Conservation (phyloP, 1,140 invertebrate species). For the Polyergus mexicanus region DNA sequence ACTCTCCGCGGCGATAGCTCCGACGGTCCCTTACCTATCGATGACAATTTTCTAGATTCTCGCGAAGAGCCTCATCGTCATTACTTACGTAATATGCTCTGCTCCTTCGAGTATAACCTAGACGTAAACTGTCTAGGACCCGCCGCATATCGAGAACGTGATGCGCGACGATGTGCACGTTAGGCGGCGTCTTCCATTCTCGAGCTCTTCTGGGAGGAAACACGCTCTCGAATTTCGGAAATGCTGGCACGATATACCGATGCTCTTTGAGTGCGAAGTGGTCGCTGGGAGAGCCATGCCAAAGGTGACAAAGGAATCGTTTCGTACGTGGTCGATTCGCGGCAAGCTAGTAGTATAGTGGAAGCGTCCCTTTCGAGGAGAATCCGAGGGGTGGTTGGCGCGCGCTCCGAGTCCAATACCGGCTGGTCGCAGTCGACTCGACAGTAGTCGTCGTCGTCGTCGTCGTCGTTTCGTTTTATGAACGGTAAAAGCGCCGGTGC, state of each 20-base stretch:
- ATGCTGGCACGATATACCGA: slow-evolving; percentile 25
- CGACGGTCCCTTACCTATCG: slow-evolving; percentile 15
- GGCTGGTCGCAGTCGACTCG: slow-evolving; percentile 29
- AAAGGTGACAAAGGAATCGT: slow-evolving; percentile 54
- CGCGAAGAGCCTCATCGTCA: not conserved
- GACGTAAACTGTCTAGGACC: slow-evolving; percentile 18
- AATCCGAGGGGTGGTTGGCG: not conserved
- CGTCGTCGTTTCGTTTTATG: slow-evolving; percentile 58
- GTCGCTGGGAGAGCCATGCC: slow-evolving; percentile 42
- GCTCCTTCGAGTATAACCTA: not conserved
- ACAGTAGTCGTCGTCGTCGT: slow-evolving; percentile 4
- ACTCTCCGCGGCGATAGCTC: not conserved
- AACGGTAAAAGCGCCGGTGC: slow-evolving; percentile 37
- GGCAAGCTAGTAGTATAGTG: not conserved
- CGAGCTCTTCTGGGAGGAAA: slow-evolving; percentile 30
- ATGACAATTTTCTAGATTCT: slow-evolving; percentile 49
- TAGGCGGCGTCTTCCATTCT: slow-evolving; percentile 33
- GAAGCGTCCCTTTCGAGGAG: no score
- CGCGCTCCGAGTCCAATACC: slow-evolving; percentile 35
- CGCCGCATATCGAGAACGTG: slow-evolving; percentile 15
- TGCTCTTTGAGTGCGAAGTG: slow-evolving; percentile 46
- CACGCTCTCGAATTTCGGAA: slow-evolving; percentile 39
- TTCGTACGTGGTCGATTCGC: slow-evolving; percentile 53
- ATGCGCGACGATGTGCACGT: slow-evolving; percentile 28
- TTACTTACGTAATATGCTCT: slow-evolving; percentile 43